A percentile compares a stretch with the other conserved stretches of the same genome.
phyloP scores from a whole-genome alignment of 2,888 invertebrate species.

The Yponomeuta evonymella region DNA sequence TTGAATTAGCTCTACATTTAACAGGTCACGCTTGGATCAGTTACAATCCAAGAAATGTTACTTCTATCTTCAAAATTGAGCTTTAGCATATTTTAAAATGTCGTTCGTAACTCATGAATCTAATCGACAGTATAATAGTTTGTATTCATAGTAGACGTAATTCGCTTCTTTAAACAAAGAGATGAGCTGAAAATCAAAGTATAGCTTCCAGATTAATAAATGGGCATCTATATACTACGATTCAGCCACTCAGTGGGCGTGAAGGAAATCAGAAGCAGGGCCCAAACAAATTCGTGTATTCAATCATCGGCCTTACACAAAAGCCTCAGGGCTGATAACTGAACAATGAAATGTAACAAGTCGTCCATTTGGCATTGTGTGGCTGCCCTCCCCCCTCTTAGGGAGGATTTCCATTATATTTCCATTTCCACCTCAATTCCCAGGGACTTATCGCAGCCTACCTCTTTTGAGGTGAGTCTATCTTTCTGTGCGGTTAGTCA shows the following conservation, averaged over 20 bases:
- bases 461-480: constrained; percentile 69
- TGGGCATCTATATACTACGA: neutral
- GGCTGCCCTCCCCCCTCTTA: constrained; percentile 28
- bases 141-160: too few relatives aligned
- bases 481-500: constrained; percentile 72
- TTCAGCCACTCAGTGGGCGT: neutral
- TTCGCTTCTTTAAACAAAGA: too few relatives aligned
- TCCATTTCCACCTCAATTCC: constrained; percentile 75
- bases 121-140: too few relatives aligned
- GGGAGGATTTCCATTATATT: constrained; percentile 69
- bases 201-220: neutral
- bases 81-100: too few relatives aligned
- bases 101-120: too few relatives aligned
- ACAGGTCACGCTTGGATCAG: too few relatives aligned
- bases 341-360: constrained; percentile 77
- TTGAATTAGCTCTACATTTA: too few relatives aligned
- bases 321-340: constrained; percentile 71
- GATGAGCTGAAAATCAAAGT: neutral
- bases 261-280: constrained; percentile 65
- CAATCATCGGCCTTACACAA: constrained; percentile 73
- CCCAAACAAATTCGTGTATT: constrained; percentile 74
- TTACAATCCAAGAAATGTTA: too few relatives aligned
- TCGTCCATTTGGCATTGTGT: constrained; percentile 73
- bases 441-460: constrained; percentile 70
- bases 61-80: too few relatives aligned